phyloP scores from a whole-genome alignment of 2,888 invertebrate genomes.

The Ophioninae sp. region DNA sequence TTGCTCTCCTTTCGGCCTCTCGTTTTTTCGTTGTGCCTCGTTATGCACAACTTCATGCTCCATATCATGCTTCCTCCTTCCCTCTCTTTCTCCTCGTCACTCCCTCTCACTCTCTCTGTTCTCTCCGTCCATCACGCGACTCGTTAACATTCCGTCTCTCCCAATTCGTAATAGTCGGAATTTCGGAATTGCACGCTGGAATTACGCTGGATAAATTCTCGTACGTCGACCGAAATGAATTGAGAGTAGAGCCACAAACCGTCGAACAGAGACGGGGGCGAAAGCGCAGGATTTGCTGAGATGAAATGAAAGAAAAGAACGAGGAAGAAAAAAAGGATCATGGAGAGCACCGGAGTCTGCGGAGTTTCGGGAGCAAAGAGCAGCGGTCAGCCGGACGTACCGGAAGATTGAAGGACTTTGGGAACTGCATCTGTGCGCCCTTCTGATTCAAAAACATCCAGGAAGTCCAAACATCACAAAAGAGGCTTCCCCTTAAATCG shows the following conservation, averaged over 20 bases:
- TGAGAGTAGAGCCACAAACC: slow-evolving; percentile 13
- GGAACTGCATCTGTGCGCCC: too few relatives aligned
- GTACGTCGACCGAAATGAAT: slow-evolving; percentile 39
- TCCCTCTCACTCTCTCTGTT: background rate
- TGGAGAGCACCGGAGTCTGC: too few relatives aligned
- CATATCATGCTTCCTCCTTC: slow-evolving; percentile 24
- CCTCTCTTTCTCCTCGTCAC: background rate
- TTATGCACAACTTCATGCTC: slow-evolving; percentile 21
- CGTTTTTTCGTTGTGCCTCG: slow-evolving; percentile 1
- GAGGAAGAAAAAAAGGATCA: slow-evolving; percentile 12
- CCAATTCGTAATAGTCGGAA: slow-evolving; percentile 36
- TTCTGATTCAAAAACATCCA: too few relatives aligned
- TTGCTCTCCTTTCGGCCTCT: slow-evolving; percentile 30
- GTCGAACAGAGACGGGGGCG: background rate
- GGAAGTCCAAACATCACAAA: too few relatives aligned
- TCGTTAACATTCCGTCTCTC: slow-evolving; percentile 28
- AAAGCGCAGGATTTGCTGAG: slow-evolving; percentile 14
- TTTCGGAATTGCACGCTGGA: slow-evolving; percentile 44
- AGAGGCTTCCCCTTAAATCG: too few relatives aligned
- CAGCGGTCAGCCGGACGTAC: too few relatives aligned
- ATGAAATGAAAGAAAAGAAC: slow-evolving; percentile 40
- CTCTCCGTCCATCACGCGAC: slow-evolving; percentile 27
- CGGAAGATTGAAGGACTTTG: background rate
- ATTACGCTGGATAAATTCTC: slow-evolving; percentile 46
- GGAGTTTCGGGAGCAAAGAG: too few relatives aligned